Percentiles rank a stretch among this genome's conserved stretches.
Evolutionary conservation across 2,797 vertebrate genomes (phyloP).

Genomic region (Lateolabrax maculatus): DNA sequence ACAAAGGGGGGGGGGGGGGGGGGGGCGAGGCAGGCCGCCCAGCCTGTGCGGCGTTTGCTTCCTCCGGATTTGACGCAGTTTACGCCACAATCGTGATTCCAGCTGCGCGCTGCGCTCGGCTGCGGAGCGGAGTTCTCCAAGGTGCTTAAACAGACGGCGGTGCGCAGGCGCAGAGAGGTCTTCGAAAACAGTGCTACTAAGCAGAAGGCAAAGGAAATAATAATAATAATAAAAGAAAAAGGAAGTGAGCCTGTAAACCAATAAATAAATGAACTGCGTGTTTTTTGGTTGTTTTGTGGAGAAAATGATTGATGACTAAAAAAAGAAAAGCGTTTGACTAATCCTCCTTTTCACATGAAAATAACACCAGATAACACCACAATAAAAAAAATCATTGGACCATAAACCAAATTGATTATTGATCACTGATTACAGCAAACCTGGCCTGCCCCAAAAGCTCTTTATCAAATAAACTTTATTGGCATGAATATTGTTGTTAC

Average conservation of each 20-base stretch:
- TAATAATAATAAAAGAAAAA: too few relatives aligned
- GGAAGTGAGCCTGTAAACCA: background rate
- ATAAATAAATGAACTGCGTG: background rate
- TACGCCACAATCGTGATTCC: slow-evolving; percentile 69
- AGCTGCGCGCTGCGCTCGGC: slow-evolving; percentile 34
- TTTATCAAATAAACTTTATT: background rate
- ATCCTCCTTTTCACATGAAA: background rate
- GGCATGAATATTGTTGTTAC: background rate
- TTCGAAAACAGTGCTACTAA: background rate
- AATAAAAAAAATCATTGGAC: background rate
- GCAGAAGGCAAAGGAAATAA: background rate
- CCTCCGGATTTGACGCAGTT: slow-evolving; percentile 68
- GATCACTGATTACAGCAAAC: background rate
- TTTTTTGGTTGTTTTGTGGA: background rate
- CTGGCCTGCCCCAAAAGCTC: background rate
- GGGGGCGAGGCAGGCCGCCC: slow-evolving; percentile 26
- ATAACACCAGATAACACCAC: background rate
- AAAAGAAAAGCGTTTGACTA: background rate
- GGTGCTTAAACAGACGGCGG: slow-evolving; percentile 81
- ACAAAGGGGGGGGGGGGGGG: slow-evolving; percentile 43
- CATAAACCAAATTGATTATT: background rate
- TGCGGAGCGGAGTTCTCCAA: slow-evolving; percentile 83
- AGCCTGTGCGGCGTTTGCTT: slow-evolving; percentile 24
- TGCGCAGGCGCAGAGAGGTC: background rate
- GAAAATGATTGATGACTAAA: background rate